Evolutionary conservation across 2,113 vertebrate species (phyloP).

Genomic region (Scartelaos histophorus): DNA sequence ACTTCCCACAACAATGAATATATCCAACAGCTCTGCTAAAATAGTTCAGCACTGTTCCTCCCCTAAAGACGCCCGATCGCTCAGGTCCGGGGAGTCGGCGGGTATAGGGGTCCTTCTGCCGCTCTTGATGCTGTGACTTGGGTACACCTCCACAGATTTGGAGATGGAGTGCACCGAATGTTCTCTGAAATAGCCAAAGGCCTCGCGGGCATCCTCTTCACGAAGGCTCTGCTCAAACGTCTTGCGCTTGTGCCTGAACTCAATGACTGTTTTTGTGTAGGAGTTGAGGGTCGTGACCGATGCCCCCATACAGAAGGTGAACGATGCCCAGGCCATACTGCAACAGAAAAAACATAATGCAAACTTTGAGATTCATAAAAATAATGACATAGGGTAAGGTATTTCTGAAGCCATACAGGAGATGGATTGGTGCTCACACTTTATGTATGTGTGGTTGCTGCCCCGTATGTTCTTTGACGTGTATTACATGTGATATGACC

Average conservation of each 20-base stretch:
- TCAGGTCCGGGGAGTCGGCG: conserved; percentile 57
- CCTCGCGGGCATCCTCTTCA: conserved; percentile 85
- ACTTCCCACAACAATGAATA: not conserved
- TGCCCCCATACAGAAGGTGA: conserved; percentile 96
- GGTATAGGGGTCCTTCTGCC: conserved; percentile 65
- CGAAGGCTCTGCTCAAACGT: conserved; percentile 89
- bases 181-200: conserved; percentile 86
- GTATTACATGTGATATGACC: not conserved
- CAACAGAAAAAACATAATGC: conserved; percentile 21
- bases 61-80: conserved; percentile 66
- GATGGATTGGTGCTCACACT: too few relatives aligned
- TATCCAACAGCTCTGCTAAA: not conserved
- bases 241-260: conserved; percentile 94
- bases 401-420: not conserved
- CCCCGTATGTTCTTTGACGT: not conserved
- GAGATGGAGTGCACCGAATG: conserved; percentile 79
- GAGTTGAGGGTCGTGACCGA: conserved; percentile 96
- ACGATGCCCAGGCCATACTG: conserved; percentile 95
- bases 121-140: conserved; percentile 50
- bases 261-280: conserved; percentile 97
- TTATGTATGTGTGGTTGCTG: not conserved
- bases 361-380: not conserved
- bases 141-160: conserved; percentile 66
- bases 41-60: conserved; percentile 72
- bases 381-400: not conserved